phyloP scores from a whole-genome alignment of 2,888 invertebrate species.

The Plebejus argus region DNA sequence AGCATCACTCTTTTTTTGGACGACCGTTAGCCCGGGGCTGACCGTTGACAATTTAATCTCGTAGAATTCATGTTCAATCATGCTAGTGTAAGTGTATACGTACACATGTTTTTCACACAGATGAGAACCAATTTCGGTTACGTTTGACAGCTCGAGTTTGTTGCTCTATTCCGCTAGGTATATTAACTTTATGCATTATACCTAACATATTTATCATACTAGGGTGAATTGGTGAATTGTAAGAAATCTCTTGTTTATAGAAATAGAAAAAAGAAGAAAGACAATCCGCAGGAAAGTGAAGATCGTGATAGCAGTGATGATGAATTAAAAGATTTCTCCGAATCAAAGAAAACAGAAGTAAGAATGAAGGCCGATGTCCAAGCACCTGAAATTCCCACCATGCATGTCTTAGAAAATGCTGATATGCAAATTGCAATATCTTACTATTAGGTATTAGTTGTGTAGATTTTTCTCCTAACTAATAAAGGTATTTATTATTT shows the following conservation, averaged over 20 bases:
- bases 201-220: neutral
- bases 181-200: too few species aligned
- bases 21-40: too few species aligned
- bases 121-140: too few species aligned
- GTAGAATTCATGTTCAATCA: too few species aligned
- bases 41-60: too few species aligned
- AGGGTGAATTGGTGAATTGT: neutral
- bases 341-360: neutral
- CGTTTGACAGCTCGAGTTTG: too few species aligned
- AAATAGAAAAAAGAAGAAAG: slow-evolving; percentile 54
- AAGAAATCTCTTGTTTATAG: slow-evolving; percentile 41
- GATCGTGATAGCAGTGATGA: slow-evolving; percentile 18
- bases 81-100: too few species aligned
- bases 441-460: slow-evolving; percentile 6
- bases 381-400: neutral
- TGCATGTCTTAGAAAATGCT: slow-evolving; percentile 24
- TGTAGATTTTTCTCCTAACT: neutral
- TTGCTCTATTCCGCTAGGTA: too few species aligned
- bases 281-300: slow-evolving; percentile 38
- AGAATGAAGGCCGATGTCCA: neutral
- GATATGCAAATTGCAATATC: slow-evolving; percentile 12
- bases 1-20: too few species aligned
- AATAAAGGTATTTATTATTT: too few species aligned
- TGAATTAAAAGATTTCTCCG: neutral
- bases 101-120: too few species aligned